Conservation (phyloP, 2,888 invertebrate species). For the Malthinus seriepunctatus region DNA sequence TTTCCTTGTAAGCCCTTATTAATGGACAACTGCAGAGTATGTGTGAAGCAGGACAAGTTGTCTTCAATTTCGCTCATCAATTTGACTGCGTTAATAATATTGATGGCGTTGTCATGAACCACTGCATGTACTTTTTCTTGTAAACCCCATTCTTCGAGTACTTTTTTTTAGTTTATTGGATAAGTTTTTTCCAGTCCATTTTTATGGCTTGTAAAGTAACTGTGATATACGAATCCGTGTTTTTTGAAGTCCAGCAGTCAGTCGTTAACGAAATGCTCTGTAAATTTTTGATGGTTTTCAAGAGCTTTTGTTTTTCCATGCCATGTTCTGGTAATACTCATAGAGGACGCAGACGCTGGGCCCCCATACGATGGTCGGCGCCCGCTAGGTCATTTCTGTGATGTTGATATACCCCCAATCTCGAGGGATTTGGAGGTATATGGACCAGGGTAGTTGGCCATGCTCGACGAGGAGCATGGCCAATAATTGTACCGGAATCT, state of each 20-base stretch:
- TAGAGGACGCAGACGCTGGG: no score
- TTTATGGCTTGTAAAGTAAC: constrained; percentile 33
- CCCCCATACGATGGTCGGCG: no score
- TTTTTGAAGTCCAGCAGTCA: constrained; percentile 36
- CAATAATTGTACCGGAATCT: no score
- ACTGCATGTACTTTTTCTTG: constrained; percentile 29
- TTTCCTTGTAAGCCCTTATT: constrained; percentile 26
- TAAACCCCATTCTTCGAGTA: constrained; percentile 33
- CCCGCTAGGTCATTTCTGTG: no score
- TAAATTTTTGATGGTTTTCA: neutral
- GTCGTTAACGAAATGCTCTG: constrained; percentile 25
- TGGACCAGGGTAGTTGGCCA: no score
- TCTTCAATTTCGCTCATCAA: constrained; percentile 6
- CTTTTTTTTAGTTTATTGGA: constrained; percentile 28
- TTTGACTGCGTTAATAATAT: constrained; percentile 33
- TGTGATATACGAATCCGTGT: constrained; percentile 34
- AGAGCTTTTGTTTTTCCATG: neutral
- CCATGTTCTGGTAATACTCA: no score
- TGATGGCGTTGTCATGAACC: constrained; percentile 38
- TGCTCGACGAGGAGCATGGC: no score
- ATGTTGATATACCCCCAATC: no score
- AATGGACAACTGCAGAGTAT: constrained; percentile 35
- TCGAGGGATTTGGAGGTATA: no score
- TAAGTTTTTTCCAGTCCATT: constrained; percentile 32
- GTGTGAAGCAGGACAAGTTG: constrained; percentile 36